These are phyloP conservation scores for Cynodonichthys magdalenae DNA, from an alignment of 2,797 vertebrate species.

Conservation along the genomic window DNA sequence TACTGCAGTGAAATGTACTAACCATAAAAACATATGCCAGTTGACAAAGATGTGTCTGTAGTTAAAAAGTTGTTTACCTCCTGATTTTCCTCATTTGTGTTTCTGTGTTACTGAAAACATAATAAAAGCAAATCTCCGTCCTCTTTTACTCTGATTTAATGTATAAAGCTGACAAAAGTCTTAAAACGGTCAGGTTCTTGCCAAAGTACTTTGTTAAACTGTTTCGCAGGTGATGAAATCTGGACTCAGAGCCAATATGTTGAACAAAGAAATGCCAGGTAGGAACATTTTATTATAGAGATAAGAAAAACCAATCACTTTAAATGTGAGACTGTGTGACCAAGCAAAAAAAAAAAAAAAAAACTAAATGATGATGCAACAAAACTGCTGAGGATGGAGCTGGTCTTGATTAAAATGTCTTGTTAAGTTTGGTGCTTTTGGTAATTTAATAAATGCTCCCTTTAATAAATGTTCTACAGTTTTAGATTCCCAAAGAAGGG, in stretches of 20 bases:
- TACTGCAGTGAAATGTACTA: slow-evolving; percentile 19
- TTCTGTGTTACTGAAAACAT: slow-evolving; percentile 28
- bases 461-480: background rate
- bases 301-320: slow-evolving; percentile 30
- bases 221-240: slow-evolving; percentile 41
- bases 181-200: slow-evolving; percentile 40
- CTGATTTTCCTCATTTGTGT: slow-evolving; percentile 31
- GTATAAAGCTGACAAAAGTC: slow-evolving; percentile 44
- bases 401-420: background rate
- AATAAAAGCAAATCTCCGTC: slow-evolving; percentile 37
- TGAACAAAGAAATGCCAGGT: slow-evolving; percentile 38
- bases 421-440: background rate
- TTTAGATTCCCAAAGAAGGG: background rate
- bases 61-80: slow-evolving; percentile 26
- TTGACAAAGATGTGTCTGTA: slow-evolving; percentile 13
- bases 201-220: slow-evolving; percentile 53
- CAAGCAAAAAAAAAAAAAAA: slow-evolving; percentile 5
- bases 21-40: slow-evolving; percentile 17
- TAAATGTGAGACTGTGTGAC: slow-evolving; percentile 32
- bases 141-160: slow-evolving; percentile 56
- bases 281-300: slow-evolving; percentile 38
- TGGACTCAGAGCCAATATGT: slow-evolving; percentile 22
- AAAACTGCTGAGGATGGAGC: slow-evolving; percentile 18
- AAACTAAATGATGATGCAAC: slow-evolving; percentile 22
- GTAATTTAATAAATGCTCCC: background rate